These are phyloP conservation scores for Drosophila grimshawi DNA, from an alignment of 1,140 invertebrate genomes.

Conservation along the genomic window DNA sequence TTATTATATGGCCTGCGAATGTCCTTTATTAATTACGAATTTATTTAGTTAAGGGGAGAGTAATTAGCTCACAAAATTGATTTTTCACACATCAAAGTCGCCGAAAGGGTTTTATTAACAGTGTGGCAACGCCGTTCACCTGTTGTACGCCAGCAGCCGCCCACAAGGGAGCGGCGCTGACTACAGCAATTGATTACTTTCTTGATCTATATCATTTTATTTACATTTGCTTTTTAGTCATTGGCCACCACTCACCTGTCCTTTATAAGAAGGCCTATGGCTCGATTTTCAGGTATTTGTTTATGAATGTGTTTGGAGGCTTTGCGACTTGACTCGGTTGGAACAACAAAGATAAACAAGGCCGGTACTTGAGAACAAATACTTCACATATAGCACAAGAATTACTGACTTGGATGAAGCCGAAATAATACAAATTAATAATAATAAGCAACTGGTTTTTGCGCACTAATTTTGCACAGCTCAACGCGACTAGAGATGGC, in stretches of 20 bases:
- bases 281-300: background rate
- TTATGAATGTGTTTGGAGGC: background rate
- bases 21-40: background rate
- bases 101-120: conserved; percentile 8
- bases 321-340: background rate
- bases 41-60: background rate
- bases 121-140: conserved; percentile 55
- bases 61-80: conserved; percentile 16
- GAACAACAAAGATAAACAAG: conserved; percentile 2
- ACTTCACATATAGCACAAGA: background rate
- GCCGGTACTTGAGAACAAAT: conserved; percentile 1
- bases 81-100: conserved; percentile 28
- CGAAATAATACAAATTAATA: conserved; percentile 3
- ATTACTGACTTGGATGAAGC: conserved; percentile 9
- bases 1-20: no score
- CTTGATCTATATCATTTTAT: conserved; percentile 28
- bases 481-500: conserved; percentile 43
- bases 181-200: conserved; percentile 40
- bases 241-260: conserved; percentile 18
- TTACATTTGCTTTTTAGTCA: background rate
- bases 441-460: conserved; percentile 38
- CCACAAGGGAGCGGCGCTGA: conserved; percentile 46
- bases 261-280: background rate
- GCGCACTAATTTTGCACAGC: conserved; percentile 51
- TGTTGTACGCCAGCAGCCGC: conserved; percentile 64